Percentiles rank a stretch among this genome's conserved stretches.
These are phyloP conservation scores for Ginglymostoma cirratum DNA, from an alignment of 2,113 vertebrate species.

Conservation along the genomic window DNA sequence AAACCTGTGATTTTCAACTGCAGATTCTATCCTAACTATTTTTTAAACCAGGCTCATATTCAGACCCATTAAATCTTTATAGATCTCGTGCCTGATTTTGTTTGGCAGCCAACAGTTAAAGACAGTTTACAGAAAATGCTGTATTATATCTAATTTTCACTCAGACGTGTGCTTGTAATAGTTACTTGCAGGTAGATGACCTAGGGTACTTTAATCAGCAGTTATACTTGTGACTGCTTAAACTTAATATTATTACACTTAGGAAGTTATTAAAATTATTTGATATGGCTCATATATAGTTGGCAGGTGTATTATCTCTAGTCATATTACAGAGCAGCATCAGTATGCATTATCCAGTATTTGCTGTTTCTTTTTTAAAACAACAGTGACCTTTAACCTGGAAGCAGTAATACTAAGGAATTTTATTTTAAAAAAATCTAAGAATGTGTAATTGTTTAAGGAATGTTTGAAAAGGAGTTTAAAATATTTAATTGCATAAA, in stretches of 20 bases:
- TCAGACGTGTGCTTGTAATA: not conserved
- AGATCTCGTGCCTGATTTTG: not conserved
- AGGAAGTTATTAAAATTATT: constrained; percentile 15
- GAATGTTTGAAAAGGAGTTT: too few relatives aligned
- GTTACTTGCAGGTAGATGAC: not conserved
- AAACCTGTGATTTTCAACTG: not conserved
- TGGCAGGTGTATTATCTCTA: not conserved
- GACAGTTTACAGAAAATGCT: not conserved
- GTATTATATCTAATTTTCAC: not conserved
- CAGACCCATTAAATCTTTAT: not conserved
- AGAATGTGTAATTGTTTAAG: too few relatives aligned
- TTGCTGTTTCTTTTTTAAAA: not conserved
- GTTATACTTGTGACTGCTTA: not conserved
- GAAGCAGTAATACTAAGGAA: too few relatives aligned
- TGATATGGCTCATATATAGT: not conserved
- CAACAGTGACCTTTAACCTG: too few relatives aligned
- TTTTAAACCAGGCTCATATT: not conserved
- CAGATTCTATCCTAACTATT: not conserved
- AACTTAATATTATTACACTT: not conserved
- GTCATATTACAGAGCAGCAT: not conserved
- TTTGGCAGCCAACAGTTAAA: constrained; percentile 3
- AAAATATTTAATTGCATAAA: too few relatives aligned
- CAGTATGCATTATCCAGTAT: not conserved
- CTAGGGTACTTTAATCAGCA: not conserved
- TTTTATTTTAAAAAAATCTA: too few relatives aligned